Base-by-base conservation (phyloP, 2,888 invertebrate species). In the Uropetala carovei region DNA sequence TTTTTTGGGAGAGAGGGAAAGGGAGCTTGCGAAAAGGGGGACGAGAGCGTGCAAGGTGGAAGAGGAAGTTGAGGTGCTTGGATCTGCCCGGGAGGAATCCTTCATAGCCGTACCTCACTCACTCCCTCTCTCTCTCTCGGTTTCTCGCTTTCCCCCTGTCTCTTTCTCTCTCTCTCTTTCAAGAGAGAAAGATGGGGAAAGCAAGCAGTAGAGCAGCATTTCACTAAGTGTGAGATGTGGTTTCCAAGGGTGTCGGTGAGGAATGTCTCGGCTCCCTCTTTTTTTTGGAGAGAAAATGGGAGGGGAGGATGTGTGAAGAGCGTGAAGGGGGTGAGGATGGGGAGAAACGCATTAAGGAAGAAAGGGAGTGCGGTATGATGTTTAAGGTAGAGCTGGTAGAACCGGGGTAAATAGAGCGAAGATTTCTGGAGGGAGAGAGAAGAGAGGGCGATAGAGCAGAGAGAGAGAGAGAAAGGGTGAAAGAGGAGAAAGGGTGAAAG, bases 171-270 rank as follows among this genome's bases (percentile, higher is more conserved):
- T 22, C 27, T 75, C 75, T 8, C 75, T 64, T n/a, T n/a, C 68
- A n/a, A 18, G n/a, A n/a, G 68, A 68, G 13, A n/a, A 27, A 75
- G 27, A 22, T n/a, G 68, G 68, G 68, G 68, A 68, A 57, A 56
- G 83, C 43, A 43, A 30, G 83, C 83, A 83, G 83, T 18, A 83
- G 83, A 22, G 85, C 56, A 27, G 56, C 83, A 83, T 56, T 85
- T 58, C 57, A 57, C 85, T 85, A 85, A 85, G 57, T 60, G 86
- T 60, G 86, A 86, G 60, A 86, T 86, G 86, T 60, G 86, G 86
- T 86, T 86, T 86, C 60, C 60, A 59, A 86, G 86, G 59, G 86
- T 86, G 30, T 57, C 60, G 86, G 60, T 16, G 86, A 86, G 86
- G 86, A 86, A 86, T 60, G 86, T 60, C 60, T 86, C 86, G n/a